A percentile compares a stretch with the other conserved stretches of the same genome.
Conservation (phyloP, 2,888 invertebrate species). For the Athripsodes cinereus region DNA sequence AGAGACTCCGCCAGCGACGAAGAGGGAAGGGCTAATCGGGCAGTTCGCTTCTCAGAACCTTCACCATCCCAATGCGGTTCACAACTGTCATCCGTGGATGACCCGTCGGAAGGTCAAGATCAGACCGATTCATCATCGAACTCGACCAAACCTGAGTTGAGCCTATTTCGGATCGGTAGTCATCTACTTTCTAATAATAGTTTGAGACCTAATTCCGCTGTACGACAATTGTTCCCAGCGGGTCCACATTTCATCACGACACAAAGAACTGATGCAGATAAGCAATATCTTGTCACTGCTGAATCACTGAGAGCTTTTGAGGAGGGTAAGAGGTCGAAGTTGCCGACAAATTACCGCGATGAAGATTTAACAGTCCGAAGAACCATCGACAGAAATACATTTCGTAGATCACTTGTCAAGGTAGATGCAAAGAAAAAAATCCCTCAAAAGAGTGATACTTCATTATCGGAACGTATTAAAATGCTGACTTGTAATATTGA, state of each 20-base stretch:
- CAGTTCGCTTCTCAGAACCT: conserved; percentile 60
- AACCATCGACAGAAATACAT: conserved; percentile 77
- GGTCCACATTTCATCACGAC: conserved; percentile 52
- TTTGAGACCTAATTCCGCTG: conserved; percentile 70
- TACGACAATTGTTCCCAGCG: conserved; percentile 75
- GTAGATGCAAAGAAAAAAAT: conserved; percentile 55
- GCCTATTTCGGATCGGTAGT: conserved; percentile 51
- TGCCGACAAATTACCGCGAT: conserved; percentile 45
- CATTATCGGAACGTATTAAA: conserved; percentile 79
- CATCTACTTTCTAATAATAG: conserved; percentile 52
- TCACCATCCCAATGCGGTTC: conserved; percentile 27
- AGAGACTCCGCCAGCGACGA: conserved; percentile 49
- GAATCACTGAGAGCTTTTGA: conserved; percentile 70
- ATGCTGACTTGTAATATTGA: conserved; percentile 82
- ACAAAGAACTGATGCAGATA: conserved; percentile 43
- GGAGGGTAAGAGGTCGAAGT: conserved; percentile 53
- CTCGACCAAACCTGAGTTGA: conserved; percentile 36
- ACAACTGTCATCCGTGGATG: conserved; percentile 11
- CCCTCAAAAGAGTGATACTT: conserved; percentile 60
- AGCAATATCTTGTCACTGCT: conserved; percentile 59
- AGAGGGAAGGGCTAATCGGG: conserved; percentile 54
- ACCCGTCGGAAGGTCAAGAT: conserved; percentile 31
- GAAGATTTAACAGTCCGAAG: conserved; percentile 64
- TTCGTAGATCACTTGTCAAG: conserved; percentile 71
- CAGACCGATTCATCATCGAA: conserved; percentile 39